Evolutionary conservation across 1,140 invertebrate species (phyloP), one percentile per base, ranked within the genome.

Genomic region (Stegodyphus mimosarum): DNA sequence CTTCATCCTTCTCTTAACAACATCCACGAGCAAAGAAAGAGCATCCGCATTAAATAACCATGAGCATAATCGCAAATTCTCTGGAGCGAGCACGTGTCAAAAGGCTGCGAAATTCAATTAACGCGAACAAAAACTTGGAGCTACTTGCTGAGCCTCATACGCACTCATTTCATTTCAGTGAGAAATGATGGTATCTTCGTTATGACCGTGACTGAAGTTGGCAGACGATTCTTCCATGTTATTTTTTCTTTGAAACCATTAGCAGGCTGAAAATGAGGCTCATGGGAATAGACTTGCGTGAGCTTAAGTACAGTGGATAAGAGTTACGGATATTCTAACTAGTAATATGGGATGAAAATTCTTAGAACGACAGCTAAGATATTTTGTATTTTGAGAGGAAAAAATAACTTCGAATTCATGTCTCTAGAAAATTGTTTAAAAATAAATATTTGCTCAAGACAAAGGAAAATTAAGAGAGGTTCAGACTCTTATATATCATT

Each of bases 141-240:
- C 15, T 53, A 74, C 60, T 7, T 18, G 17, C 18, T 18, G 13
- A 74, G 18, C 10, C 52, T 11, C 6, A 48, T 51, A 33, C 49
- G 72, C 52, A 48, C 53, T 74, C 49, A 60, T 74, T 74, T 74
- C 7, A 49, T 71, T 71, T 50, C n/a, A 6, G 52, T 74, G 72
- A 74, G 17, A 74, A 74, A 74, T 74, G 72, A 60, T 53, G 49
- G 51, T 73, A 60, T 74, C 72, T 74, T 33, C 72, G 51, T 53
- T 18, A 53, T 50, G 55, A 74, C 72, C 60, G 52, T 33, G 52
- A n/a, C 52, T 74, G 51, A 55, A 55, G 72, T 74, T 74, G 72
- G 72, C 72, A 74, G 72, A 74, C 72, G 72, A 74, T 74, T 60
- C 72, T 74, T 74, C 48, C 52, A 50, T 51, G 33, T 74, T 18